Base-by-base conservation (phyloP, 2,797 vertebrate species). In the Remorina albescens region DNA sequence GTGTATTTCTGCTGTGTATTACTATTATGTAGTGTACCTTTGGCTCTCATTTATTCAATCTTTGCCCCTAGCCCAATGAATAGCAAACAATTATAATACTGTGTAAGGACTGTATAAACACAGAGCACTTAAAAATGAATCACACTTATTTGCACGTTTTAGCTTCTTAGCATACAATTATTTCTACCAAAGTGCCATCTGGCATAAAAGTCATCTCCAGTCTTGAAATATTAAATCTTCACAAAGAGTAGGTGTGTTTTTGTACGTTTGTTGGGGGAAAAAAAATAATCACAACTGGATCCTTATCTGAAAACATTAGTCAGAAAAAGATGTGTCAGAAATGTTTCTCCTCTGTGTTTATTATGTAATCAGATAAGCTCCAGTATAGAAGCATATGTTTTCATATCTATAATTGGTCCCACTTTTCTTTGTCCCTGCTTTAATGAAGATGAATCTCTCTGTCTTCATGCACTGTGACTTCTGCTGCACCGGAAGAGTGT, bases 101-200 rank as follows among this genome's bases (percentile, higher is more conserved):
- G 81, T 86, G 83, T 73, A 84, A 81, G 78, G 65, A 78, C 71
- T 81, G 66, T 84, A 76, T 80, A 80, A 89, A 89, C 78, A 86
- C 56, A 71, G 71, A 82, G 64, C 85, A 75, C 80, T 88, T 88
- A 85, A 83, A 86, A 85, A 80, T 86, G 81, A 90, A 80, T 92
- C 83, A 81, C 30, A 76, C 80, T 74, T 76, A 82, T 88, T 84
- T 89, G 77, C 74, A 80, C 77, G n/a, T n/a, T 73, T 81, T 46
- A 54, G 74, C 76, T 85, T 86, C 74, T 80, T 74, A 62, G 78
- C 71, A 76, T 59, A 69, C 70, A 76, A 47, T 87, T 87, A 80
- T 86, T 85, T 74, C 65, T 76, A 62, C 72, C 30, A 49, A 82
- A 80, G 58, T 64, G n/a, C 64, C 78, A 82, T 85, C 74, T 81